Evolutionary conservation across 1,140 invertebrate genomes (phyloP), one percentile per base, ranked within the genome.

Genomic region (Papilio helenus): DNA sequence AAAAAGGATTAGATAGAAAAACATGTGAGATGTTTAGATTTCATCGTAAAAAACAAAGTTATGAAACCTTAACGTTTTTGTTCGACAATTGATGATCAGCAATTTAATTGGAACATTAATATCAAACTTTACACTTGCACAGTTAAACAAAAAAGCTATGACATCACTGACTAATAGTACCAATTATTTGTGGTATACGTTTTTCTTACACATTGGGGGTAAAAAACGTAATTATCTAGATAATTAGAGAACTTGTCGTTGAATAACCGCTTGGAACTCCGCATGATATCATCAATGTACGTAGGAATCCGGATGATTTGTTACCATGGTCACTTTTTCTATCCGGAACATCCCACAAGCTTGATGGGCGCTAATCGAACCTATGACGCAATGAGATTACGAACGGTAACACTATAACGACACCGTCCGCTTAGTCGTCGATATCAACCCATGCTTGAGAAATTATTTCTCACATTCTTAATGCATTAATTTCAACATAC

Each of bases 321-420:
- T 84, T 87, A 88, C 84, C 93, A 93, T 85, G 92, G 93, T 76
- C 92, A 93, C 90, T 93, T 93, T 94, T 94, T 94, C 87, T 89
- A 87, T 82, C 74, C 61, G 76, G 68, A 87, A 76, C 89, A 86
- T 90, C 90, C 87, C 82, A 90, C 88, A 51, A 76, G 20, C 73
- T 89, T 74, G 68, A 82, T 79, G 79, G 84, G 83, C 77, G 65
- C 76, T 82, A 84, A 80, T 84, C 51, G 80, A 74, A 74, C 72
- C 72, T 79, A 79, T 82, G 80, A 82, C 80, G 82, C 76, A 76
- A 73, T 79, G 51, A 76, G 51, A 81, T 79, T 79, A 79, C 61
- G 12, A 68, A 29, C 23, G 61, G 26, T 29, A 68, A 68, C 61
- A 68, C 26, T 29, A 68, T 29, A 68, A 68, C 23, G 26, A 68